Base-by-base conservation (phyloP, 2,113 vertebrate species). In the Monarcha castaneiventris region DNA sequence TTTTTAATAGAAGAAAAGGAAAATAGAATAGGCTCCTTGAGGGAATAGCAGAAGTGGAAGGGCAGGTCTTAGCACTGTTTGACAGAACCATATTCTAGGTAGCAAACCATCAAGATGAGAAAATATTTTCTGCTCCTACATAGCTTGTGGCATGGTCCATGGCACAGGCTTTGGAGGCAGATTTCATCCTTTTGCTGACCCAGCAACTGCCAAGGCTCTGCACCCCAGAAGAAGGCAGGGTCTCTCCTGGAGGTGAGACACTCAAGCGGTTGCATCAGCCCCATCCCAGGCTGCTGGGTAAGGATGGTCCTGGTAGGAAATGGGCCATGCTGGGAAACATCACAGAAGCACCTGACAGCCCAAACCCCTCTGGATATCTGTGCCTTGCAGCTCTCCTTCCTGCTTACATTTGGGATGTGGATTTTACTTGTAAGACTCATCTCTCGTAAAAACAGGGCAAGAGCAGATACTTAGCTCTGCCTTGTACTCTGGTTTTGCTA, bases 191-290 rank as follows among this genome's bases (percentile, higher is more conserved):
- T 44, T 43, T n/a, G 26, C 52, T 69, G 69, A 41, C n/a, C 15
- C 77, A 74, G 26, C 12, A 41, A 25, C 23, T 52, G 39, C 51
- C 4, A 3, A 11, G 43, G 32, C n/a, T 81, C 69, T 59, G 48
- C 0, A 1, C 21, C 35, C 61, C 61, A 41, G 81, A 29, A 76
- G 21, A 59, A 83, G 29, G 25, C 22, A 73, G n/a, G 3, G 16
- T 51, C 27, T 81, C 29, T n/a, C 37, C 43, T 46, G 37, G 4
- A 83, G n/a, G 13, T 16, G 49, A 64, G 29, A 86, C 14, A 48
- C 49, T 69, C 46, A 39, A 19, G 16, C 0, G 0, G 44, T 51
- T 4, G 0, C 46, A 82, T 64, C 49, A 77, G 72, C 15, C 0
- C 0, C 9, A 6, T 30, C 44, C 63, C 1, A 2, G 80, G 35